These are phyloP conservation scores for Schmidtea mediterranea DNA, from an alignment of 1,140 invertebrate genomes.

Conservation along the genomic window DNA sequence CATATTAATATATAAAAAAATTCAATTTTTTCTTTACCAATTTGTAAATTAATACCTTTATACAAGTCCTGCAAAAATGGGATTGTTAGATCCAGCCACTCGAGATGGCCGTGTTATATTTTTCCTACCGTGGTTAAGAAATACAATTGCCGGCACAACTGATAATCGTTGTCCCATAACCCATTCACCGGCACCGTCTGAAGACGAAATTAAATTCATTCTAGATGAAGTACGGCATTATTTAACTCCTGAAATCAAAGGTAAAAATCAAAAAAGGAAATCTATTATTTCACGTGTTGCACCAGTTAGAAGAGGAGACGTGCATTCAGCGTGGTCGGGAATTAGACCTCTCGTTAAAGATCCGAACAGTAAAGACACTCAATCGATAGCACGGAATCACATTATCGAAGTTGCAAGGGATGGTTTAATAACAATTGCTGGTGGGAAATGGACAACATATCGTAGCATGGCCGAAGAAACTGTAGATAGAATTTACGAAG, in stretches of 20 bases:
- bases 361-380: conserved; percentile 74
- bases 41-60: too few species aligned
- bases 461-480: conserved; percentile 71
- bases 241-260: neutral
- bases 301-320: conserved; percentile 3
- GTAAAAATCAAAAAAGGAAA: neutral
- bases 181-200: conserved; percentile 66
- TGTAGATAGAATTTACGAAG: conserved; percentile 45
- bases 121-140: conserved; percentile 81
- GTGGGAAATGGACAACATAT: conserved; percentile 85
- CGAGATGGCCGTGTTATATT: conserved; percentile 93
- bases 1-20: too few species aligned
- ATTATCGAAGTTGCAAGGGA: conserved; percentile 67
- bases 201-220: conserved; percentile 94
- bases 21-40: too few species aligned
- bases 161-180: conserved; percentile 74
- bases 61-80: conserved; percentile 81
- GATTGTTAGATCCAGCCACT: conserved; percentile 77
- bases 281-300: too few species aligned
- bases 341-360: conserved; percentile 84
- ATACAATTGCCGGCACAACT: conserved; percentile 82
- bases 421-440: conserved; percentile 79
- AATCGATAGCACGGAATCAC: conserved; percentile 87
- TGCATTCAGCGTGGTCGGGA: conserved; percentile 29
- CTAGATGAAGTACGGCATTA: conserved; percentile 41